Conservation (phyloP, 2,113 vertebrate species). For the Caranx ignobilis region DNA sequence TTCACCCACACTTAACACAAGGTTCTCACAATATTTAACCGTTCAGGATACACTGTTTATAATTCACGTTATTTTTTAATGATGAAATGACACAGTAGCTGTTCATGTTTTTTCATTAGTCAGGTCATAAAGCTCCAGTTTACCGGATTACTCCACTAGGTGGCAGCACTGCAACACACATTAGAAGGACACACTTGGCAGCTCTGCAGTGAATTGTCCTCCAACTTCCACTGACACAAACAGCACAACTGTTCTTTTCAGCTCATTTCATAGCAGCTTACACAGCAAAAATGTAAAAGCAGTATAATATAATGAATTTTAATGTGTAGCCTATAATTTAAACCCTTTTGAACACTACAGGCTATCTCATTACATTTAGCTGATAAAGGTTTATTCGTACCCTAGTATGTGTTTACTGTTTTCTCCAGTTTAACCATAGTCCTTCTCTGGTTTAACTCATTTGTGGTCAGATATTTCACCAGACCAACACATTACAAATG, state of each 20-base stretch:
- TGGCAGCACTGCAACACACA: constrained; percentile 39
- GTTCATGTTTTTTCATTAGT: too few relatives aligned
- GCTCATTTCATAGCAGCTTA: background rate
- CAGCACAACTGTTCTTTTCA: background rate
- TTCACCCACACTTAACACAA: too few relatives aligned
- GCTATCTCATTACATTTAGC: background rate
- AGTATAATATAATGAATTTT: background rate
- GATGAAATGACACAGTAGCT: background rate
- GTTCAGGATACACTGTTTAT: too few relatives aligned
- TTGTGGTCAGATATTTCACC: background rate
- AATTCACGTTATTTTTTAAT: background rate
- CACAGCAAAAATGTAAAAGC: background rate
- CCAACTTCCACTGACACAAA: background rate
- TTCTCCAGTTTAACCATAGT: too few relatives aligned
- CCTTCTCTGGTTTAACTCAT: background rate
- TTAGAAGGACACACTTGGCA: background rate
- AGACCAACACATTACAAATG: background rate
- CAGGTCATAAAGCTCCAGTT: background rate
- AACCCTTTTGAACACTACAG: background rate
- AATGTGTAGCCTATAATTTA: background rate
- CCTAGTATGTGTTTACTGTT: background rate
- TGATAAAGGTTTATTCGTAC: background rate
- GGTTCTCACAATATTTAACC: background rate
- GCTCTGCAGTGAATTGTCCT: constrained; percentile 1
- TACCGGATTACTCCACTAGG: constrained; percentile 26